phyloP scores from a whole-genome alignment of 2,113 vertebrate genomes.

The Rhegmatorhina hoffmannsi region DNA sequence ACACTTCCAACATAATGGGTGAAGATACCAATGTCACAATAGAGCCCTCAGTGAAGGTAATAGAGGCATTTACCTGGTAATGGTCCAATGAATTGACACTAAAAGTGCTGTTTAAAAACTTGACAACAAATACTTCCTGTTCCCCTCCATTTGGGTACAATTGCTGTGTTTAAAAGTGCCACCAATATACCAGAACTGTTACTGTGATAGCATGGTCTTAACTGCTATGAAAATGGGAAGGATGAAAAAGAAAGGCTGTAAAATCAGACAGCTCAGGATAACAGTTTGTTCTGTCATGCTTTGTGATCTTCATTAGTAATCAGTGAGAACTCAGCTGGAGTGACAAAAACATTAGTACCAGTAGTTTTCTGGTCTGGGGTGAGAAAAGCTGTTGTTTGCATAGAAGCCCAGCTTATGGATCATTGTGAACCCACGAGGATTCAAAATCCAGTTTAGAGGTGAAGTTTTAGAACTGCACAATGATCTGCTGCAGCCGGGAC shows the following conservation, averaged over 20 bases:
- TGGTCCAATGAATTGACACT: background rate
- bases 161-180: background rate
- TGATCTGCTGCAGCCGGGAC: background rate
- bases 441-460: background rate
- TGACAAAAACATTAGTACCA: constrained; percentile 29
- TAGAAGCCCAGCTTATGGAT: background rate
- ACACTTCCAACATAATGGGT: background rate
- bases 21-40: background rate
- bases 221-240: background rate
- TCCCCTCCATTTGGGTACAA: background rate
- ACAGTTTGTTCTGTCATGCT: background rate
- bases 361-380: background rate
- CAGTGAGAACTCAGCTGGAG: background rate
- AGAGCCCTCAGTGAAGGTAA: background rate
- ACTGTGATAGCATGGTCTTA: background rate
- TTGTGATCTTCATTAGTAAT: constrained; percentile 24
- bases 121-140: background rate
- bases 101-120: background rate
- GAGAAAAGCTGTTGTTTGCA: constrained; percentile 9
- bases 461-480: background rate
- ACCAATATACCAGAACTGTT: background rate
- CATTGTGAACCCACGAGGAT: background rate
- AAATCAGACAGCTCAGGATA: background rate
- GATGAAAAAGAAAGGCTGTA: background rate
- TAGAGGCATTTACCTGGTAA: background rate